Evolutionary conservation across 2,113 vertebrate genomes (phyloP).

Genomic region (Chunga burmeisteri): DNA sequence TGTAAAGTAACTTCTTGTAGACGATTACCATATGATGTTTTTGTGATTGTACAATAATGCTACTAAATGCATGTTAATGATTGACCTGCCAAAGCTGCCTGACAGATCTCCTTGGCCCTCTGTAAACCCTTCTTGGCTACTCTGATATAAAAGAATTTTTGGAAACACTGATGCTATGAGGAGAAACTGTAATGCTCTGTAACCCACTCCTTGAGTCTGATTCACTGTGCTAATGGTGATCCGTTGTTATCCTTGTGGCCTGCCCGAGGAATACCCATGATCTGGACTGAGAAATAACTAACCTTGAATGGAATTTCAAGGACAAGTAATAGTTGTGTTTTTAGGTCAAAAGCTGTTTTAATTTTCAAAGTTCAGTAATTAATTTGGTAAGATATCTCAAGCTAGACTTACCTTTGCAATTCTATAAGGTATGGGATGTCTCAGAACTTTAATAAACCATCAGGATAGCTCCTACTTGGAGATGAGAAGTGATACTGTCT

Average conservation of each 20-base stretch:
- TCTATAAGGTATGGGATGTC: background rate
- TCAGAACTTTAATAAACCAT: background rate
- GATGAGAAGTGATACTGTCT: background rate
- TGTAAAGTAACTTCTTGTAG: background rate
- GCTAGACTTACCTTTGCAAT: background rate
- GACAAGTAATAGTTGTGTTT: background rate
- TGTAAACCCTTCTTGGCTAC: background rate
- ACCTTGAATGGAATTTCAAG: background rate
- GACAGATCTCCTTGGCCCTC: background rate
- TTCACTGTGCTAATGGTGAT: background rate
- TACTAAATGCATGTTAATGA: background rate
- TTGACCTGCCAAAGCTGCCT: background rate
- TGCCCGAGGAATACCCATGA: background rate
- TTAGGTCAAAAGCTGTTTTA: background rate
- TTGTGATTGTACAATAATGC: background rate
- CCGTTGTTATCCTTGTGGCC: background rate
- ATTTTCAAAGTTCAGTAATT: background rate
- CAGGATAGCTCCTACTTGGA: background rate
- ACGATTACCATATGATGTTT: background rate
- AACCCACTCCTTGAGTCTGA: rapidly evolving
- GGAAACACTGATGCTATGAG: background rate
- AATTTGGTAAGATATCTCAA: background rate
- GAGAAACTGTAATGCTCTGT: rapidly evolving
- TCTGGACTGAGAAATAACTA: background rate
- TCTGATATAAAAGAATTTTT: background rate